Conservation (phyloP, 2,113 vertebrate species). For the Tenrec ecaudatus region DNA sequence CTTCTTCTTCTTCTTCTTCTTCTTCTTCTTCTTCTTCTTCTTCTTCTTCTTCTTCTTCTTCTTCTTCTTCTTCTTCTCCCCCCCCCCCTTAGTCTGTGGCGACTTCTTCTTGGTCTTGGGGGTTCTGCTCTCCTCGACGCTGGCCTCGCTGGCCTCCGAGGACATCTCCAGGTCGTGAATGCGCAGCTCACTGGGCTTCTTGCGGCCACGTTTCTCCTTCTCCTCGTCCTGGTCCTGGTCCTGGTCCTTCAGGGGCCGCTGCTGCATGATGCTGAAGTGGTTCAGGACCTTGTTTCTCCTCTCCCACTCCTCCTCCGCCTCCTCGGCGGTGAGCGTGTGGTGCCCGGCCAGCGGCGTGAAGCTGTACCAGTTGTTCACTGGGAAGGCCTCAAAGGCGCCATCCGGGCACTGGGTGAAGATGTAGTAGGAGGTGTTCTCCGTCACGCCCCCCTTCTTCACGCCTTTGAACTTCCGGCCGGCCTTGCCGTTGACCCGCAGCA, state of each 20-base stretch:
- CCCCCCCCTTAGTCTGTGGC: conserved; percentile 72
- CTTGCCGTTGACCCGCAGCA: conserved; percentile 95
- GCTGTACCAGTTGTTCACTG: conserved; percentile 95
- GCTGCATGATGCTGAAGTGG: conserved; percentile 98
- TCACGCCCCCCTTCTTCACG: conserved; percentile 94
- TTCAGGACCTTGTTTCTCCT: conserved; percentile 97
- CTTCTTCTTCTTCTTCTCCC: too few relatives aligned
- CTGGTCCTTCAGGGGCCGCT: conserved; percentile 92
- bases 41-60: too few relatives aligned
- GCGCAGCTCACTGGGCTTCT: conserved; percentile 89
- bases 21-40: too few relatives aligned
- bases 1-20: too few relatives aligned
- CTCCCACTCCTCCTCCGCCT: conserved; percentile 96
- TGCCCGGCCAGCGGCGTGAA: conserved; percentile 93
- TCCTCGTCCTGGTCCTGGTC: conserved; percentile 90
- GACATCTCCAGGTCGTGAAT: conserved; percentile 95
- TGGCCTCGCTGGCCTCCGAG: conserved; percentile 92
- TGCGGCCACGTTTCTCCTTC: conserved; percentile 86
- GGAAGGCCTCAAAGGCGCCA: conserved; percentile 96
- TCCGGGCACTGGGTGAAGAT: conserved; percentile 96
- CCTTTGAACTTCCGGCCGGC: conserved; percentile 94
- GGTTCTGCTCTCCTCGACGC: conserved; percentile 87
- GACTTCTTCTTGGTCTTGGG: conserved; percentile 87
- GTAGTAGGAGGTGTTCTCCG: conserved; percentile 94
- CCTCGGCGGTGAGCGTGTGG: conserved; percentile 94